These are phyloP conservation scores for Gobiocypris rarus DNA, from an alignment of 2,113 vertebrate genomes.

Conservation along the genomic window DNA sequence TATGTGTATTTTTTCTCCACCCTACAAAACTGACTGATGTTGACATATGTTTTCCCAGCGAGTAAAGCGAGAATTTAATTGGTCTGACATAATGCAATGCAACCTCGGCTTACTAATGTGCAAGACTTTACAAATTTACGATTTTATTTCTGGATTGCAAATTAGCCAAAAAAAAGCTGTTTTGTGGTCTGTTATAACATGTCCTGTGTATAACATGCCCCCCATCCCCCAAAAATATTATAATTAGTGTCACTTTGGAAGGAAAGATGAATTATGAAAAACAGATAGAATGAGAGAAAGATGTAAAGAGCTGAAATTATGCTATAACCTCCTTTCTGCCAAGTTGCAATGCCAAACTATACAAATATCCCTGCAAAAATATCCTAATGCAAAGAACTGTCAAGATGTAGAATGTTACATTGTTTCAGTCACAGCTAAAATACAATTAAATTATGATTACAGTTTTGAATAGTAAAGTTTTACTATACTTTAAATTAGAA, in stretches of 20 bases:
- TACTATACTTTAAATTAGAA: neutral
- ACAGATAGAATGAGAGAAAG: conserved; percentile 20
- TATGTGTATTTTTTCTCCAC: neutral
- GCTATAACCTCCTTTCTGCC: neutral
- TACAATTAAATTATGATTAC: neutral
- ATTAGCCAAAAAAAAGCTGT: neutral
- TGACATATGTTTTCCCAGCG: neutral
- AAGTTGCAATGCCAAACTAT: neutral
- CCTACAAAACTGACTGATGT: neutral
- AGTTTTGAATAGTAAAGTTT: neutral
- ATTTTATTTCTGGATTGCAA: conserved; percentile 11
- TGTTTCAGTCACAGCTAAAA: neutral
- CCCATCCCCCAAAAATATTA: no score
- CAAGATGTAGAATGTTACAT: neutral
- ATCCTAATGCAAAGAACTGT: neutral
- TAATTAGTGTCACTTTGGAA: neutral
- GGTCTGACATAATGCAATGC: neutral
- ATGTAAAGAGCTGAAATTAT: neutral
- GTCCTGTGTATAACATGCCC: no score
- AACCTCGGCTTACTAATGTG: neutral
- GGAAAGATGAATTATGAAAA: conserved; percentile 41
- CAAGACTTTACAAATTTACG: neutral
- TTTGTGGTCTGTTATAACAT: neutral
- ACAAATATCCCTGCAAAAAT: conserved; percentile 1
- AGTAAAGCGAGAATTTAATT: neutral